Percentiles rank a stretch among this genome's conserved stretches.
phyloP scores from a whole-genome alignment of 2,797 vertebrate species.

The Stomatorhinus walkeri region DNA sequence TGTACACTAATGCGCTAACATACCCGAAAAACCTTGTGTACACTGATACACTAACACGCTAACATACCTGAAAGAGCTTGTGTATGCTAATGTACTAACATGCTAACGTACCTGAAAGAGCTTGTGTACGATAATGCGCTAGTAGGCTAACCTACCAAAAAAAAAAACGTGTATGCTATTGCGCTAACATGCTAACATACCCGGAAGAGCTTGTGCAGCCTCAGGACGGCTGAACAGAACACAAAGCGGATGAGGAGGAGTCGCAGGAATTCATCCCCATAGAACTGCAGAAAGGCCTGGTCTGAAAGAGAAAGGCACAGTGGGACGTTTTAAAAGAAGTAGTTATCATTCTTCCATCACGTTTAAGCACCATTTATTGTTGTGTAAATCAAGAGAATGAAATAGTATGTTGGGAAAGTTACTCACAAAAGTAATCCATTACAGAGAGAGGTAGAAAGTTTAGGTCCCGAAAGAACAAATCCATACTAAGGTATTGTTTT shows the following conservation, averaged over 20 bases:
- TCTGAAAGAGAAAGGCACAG: constrained; percentile 57
- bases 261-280: constrained; percentile 95
- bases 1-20: not conserved
- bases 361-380: not conserved
- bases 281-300: constrained; percentile 96
- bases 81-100: not conserved
- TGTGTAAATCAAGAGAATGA: not conserved
- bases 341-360: not conserved
- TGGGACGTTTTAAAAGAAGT: not conserved
- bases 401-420: not conserved
- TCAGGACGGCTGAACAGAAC: constrained; percentile 88
- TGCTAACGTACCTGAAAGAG: constrained; percentile 50
- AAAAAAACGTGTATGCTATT: not conserved
- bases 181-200: constrained; percentile 47
- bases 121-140: constrained; percentile 60
- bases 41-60: not conserved
- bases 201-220: constrained; percentile 94
- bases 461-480: not conserved
- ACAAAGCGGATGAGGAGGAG: constrained; percentile 89
- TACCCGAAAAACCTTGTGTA: constrained; percentile 52
- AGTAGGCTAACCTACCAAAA: not conserved
- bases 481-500: not conserved
- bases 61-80: not conserved
- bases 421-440: not conserved
- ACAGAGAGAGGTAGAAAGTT: not conserved